phyloP scores from a whole-genome alignment of 2,797 vertebrate genomes.

The Hoplostethus atlanticus region DNA sequence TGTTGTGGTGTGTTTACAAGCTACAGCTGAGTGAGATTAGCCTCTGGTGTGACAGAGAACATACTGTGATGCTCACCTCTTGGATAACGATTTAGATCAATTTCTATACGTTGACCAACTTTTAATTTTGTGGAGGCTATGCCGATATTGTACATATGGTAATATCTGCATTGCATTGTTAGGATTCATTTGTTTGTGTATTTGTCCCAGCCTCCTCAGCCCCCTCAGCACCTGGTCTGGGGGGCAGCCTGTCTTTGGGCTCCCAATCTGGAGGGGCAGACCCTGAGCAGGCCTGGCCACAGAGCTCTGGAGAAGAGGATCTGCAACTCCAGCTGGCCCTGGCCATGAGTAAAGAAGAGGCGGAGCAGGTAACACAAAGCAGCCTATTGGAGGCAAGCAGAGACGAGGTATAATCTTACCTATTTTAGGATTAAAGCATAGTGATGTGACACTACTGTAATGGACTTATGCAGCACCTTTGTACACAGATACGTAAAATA shows the following conservation, averaged over 20 bases:
- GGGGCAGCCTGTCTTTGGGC: conserved; percentile 74
- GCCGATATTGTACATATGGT: neutral
- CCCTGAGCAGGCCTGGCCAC: conserved; percentile 92
- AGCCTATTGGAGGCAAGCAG: conserved; percentile 17
- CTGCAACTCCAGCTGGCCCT: conserved; percentile 93
- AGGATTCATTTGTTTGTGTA: conserved; percentile 3
- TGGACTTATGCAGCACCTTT: conserved; percentile 16
- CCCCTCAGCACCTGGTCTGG: conserved; percentile 84
- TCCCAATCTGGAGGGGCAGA: conserved; percentile 83
- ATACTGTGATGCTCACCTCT: too few relatives aligned
- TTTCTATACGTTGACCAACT: too few relatives aligned
- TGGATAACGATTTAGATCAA: too few relatives aligned
- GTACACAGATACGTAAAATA: conserved; percentile 40
- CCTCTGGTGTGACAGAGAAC: too few relatives aligned
- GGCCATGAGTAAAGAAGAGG: conserved; percentile 96
- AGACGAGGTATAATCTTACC: neutral
- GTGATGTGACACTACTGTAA: neutral
- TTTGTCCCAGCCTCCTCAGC: conserved; percentile 84
- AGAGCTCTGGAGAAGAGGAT: conserved; percentile 94
- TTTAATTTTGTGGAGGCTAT: too few relatives aligned
- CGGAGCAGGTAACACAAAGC: conserved; percentile 88
- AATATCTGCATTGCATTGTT: neutral
- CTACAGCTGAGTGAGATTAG: too few relatives aligned
- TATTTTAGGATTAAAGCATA: conserved; percentile 1
- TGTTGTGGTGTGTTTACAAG: too few relatives aligned